Base-by-base conservation (phyloP, 2,888 invertebrate species). In the Tolmerus cingulatus region DNA sequence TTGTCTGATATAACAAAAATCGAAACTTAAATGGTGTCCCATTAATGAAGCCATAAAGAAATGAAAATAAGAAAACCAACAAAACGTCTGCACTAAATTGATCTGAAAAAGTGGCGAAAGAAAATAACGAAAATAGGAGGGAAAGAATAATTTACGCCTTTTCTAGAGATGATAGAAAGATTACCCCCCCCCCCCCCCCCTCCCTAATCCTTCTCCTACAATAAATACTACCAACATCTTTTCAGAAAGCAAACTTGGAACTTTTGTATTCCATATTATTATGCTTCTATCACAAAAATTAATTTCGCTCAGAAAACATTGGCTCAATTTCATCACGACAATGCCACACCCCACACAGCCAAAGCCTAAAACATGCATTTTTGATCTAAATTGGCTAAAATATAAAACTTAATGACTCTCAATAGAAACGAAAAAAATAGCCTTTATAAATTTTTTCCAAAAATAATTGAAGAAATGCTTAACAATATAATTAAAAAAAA, bases 41-140 rank as follows among this genome's bases (percentile, higher is more conserved):
- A 82, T 82, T 82, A 82, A 82, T 82, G 82, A 82, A 82, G 82
- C 51, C 66, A 82, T 82, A 57, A 82, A 34, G 57, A 37, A 57
- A 46, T 46, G 43, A 51, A 51, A 46, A 79, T 30, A 40, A 43
- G 43, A 78, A 40, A 78, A 78, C 19, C 37, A 78, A 78, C 23
- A 78, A 79, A 79, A 79, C 51, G 27, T 79, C 66, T 66, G 4
- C 9, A 66, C 66, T 51, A 27, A 19, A 51, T 79, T 51, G 79
- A 79, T 79, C 79, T 46, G 43, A 46, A 46, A n/a, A 66, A 14
- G 78, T 27, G 79, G 4, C 12, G 12, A 79, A 27, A 55, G 19
- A 78, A 34, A 78, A 19, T 40, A 46, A 76, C 7, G n/a, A 55
- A 27, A 27, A 66, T 23, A 12, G 66, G 66, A 23, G 19, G 12